Base-by-base conservation (phyloP, 2,888 invertebrate genomes). In the Aspidapion aeneum region DNA sequence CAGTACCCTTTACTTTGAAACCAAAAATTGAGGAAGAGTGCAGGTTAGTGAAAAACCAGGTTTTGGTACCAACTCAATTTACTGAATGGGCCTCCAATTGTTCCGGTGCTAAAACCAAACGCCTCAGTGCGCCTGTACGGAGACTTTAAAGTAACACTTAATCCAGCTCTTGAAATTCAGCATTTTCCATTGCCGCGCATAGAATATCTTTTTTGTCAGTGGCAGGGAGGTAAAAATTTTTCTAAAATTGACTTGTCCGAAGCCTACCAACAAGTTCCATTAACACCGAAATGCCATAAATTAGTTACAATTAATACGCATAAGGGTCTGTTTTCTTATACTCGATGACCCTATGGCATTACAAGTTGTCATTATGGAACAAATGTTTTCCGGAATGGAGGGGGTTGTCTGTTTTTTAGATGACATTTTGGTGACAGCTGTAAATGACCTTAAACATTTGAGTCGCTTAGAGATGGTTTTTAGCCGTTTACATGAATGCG, bases 281-380 rank as follows among this genome's bases (percentile, higher is more conserved):
- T 62, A n/a, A 55, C 57, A 22, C 58, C 57, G 1, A 57, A 64
- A 65, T 58, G 61, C 58, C n/a, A n/a, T n/a, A n/a, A n/a, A n/a
- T n/a, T n/a, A n/a, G n/a, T n/a, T n/a, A n/a, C n/a, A n/a, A n/a
- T n/a, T n/a, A n/a, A n/a, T n/a, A n/a, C n/a, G n/a, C n/a, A n/a
- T n/a, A n/a, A n/a, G n/a, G n/a, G n/a, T 0, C 61, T 74, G 48
- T 74, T 67, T 61, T 69, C 64, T 57, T 74, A 70, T 64, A 73
- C 69, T 9, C n/a, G n/a, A n/a, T n/a, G n/a, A n/a, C n/a, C n/a
- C n/a, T n/a, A n/a, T n/a, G n/a, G n/a, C n/a, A n/a, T n/a, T n/a
- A n/a, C n/a, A n/a, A n/a, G n/a, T n/a, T n/a, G n/a, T n/a, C n/a
- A 60, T 73, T 0, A 77, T 78, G 73, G 63, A 67, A 21, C 48